Base-by-base conservation (phyloP, 2,113 vertebrate genomes). In the Orientallactaga bullata region DNA sequence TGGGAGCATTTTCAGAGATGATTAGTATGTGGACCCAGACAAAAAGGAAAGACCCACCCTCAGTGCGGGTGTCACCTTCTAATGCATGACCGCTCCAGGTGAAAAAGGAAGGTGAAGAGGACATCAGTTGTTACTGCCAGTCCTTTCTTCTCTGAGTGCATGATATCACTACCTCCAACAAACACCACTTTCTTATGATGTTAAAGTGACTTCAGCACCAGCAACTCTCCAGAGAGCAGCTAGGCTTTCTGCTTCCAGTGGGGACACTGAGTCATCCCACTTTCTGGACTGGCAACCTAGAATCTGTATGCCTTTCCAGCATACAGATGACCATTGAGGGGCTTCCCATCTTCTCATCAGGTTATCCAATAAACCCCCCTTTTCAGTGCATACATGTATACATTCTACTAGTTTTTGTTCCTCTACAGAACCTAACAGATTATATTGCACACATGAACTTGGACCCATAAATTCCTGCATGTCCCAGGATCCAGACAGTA, bases 181-280 rank as follows among this genome's bases (percentile, higher is more conserved):
- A 20, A 66, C 39, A 32, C 65, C 20, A 68, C 63, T 66, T 28
- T 83, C 61, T 42, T 68, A 63, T 66, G 39, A 26, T 28, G 18
- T 26, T 47, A 9, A 39, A 47, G 60, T 1, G 26, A 26, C 30
- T 17, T 17, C 37, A 28, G 6, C 65, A 28, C 16, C 37, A 42
- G 26, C 37, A 30, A 5, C 12, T 65, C 26, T 82, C 61, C 26
- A 42, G 58, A 28, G 13, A 42, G 17, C 42, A 15, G 4, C 61
- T 3, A 47, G 63, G 26, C 79, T 66, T 83, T n/a, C 63, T 32
- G 1, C 28, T 39, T 18, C 47, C 17, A 11, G 12, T 28, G 42
- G 60, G 5, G 4, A 66, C 8, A 1, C 0, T n/a, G 28, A 24
- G 10, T 11, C 42, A 3, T 83, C 20, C 63, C 5, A 21, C 18